Evolutionary conservation across 1,140 invertebrate species (phyloP).

Genomic region (Vanessa tameamea): DNA sequence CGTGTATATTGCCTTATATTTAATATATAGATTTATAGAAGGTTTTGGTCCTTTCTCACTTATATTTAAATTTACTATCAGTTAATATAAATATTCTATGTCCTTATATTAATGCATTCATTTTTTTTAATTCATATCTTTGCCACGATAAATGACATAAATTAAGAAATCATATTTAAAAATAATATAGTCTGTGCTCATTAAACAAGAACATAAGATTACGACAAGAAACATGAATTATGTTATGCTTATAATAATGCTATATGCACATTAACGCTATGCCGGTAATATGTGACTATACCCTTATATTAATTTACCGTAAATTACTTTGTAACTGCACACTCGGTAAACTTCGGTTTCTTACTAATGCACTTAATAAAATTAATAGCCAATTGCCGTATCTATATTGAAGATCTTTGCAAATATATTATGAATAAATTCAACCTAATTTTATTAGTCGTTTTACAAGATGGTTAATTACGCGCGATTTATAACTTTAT

Average conservation of each 20-base stretch:
- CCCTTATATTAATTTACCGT: neutral
- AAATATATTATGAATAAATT: constrained; percentile 6
- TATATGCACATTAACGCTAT: neutral
- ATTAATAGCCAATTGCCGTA: constrained; percentile 9
- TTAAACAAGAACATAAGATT: too few species aligned
- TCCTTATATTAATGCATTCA: too few species aligned
- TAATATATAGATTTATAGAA: too few species aligned
- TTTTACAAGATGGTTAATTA: constrained; percentile 4
- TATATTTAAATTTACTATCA: too few species aligned
- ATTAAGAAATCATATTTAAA: neutral
- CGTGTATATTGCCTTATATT: too few species aligned
- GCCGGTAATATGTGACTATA: neutral
- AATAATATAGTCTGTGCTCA: too few species aligned
- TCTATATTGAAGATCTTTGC: constrained; percentile 20
- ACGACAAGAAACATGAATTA: too few species aligned
- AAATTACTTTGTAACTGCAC: neutral
- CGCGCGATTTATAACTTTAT: neutral
- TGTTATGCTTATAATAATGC: too few species aligned
- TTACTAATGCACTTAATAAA: constrained; percentile 12
- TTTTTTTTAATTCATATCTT: too few species aligned
- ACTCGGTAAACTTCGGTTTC: constrained; percentile 1
- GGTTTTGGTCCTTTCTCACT: too few species aligned
- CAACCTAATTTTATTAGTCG: neutral
- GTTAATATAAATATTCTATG: too few species aligned
- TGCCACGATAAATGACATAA: neutral